Conservation (phyloP, 2,888 invertebrate genomes). For the Drosophila greeni region DNA sequence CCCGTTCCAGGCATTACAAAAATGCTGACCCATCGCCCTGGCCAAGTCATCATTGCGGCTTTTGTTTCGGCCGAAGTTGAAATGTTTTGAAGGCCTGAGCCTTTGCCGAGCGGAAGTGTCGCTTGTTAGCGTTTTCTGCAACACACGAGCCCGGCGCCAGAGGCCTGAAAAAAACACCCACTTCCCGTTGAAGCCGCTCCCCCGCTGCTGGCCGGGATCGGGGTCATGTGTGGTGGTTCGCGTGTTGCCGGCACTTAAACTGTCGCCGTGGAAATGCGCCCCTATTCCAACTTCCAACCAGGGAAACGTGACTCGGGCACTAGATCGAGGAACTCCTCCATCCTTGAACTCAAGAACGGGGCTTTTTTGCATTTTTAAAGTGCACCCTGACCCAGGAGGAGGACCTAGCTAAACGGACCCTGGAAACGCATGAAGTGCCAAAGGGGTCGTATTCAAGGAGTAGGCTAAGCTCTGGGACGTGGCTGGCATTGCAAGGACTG, state of each 20-base stretch:
- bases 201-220: conserved; percentile 23
- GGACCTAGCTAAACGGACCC: conserved; percentile 12
- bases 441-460: conserved; percentile 18
- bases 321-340: conserved; percentile 15
- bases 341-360: conserved; percentile 1
- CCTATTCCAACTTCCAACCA: conserved; percentile 32
- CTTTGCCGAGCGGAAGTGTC: conserved; percentile 43
- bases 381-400: conserved; percentile 14
- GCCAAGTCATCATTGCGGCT: conserved; percentile 50
- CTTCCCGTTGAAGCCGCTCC: background rate
- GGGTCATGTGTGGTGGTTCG: conserved; percentile 47
- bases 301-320: conserved; percentile 58
- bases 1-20: conserved; percentile 38
- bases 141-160: conserved; percentile 4
- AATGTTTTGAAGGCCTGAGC: conserved; percentile 35
- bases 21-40: conserved; percentile 53
- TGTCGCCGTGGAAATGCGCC: conserved; percentile 50
- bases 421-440: conserved; percentile 27
- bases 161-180: conserved; percentile 14
- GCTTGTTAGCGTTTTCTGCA: conserved; percentile 46
- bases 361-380: conserved; percentile 47
- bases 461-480: conserved; percentile 47
- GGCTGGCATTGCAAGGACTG: conserved; percentile 31
- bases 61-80: conserved; percentile 56
- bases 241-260: conserved; percentile 66